Evolutionary conservation across 2,888 invertebrate genomes (phyloP).

Genomic region (Drosophila niveifrons): DNA sequence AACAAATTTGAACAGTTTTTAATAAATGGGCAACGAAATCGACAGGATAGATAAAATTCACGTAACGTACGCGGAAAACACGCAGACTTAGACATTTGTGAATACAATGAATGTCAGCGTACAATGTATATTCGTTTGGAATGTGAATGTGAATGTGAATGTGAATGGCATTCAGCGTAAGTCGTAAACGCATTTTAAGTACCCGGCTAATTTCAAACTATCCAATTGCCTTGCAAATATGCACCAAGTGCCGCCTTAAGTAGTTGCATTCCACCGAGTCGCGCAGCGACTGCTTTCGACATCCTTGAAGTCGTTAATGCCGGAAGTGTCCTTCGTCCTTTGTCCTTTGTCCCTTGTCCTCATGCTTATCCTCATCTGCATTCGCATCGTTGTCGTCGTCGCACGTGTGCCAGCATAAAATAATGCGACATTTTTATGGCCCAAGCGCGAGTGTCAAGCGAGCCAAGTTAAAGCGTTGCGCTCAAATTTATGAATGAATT

Average conservation of each 20-base stretch:
- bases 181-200: conserved; percentile 56
- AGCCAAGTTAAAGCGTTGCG: conserved; percentile 68
- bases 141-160: conserved; percentile 7
- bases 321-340: conserved; percentile 73
- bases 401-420: conserved; percentile 73
- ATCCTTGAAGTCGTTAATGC: conserved; percentile 66
- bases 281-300: conserved; percentile 12
- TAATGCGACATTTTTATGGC: conserved; percentile 80
- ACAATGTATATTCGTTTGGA: conserved; percentile 18
- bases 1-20: no score
- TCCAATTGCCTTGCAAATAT: conserved; percentile 50
- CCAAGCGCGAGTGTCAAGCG: conserved; percentile 66
- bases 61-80: conserved; percentile 11
- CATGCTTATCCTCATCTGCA: neutral
- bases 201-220: conserved; percentile 52
- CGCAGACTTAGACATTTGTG: neutral
- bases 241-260: conserved; percentile 40
- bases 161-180: conserved; percentile 35
- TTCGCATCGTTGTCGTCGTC: conserved; percentile 19
- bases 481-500: conserved; percentile 75
- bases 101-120: conserved; percentile 4
- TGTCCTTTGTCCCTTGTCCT: conserved; percentile 35
- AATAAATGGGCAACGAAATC: no score
- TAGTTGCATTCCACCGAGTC: conserved; percentile 32
- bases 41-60: conserved; percentile 12